Evolutionary conservation across 1,140 invertebrate genomes (phyloP), one percentile per base, ranked within the genome.

Genomic region (Drosophila bipectinata): DNA sequence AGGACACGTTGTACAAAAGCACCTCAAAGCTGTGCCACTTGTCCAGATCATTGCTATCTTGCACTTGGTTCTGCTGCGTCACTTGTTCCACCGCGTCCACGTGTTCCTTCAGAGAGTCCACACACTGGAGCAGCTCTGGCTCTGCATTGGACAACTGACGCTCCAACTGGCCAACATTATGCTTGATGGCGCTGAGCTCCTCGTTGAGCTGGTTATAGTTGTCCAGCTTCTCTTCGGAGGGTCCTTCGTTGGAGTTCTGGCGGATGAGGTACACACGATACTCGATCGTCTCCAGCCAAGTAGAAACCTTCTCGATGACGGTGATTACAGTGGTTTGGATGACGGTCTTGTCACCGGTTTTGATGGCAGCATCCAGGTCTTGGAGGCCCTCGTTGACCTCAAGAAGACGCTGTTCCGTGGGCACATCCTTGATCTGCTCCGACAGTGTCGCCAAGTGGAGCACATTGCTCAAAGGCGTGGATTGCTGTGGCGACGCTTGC

Each of bases 251-350:
- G 6, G 93, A 93, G 81, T 94, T 92, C 77, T 95, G 94, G 47
- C 93, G 92, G 39, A 94, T 93, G 7, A 94, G 75, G 63, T 95
- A 95, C 7, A 97, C 95, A 79, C 94, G 94, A 72, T 96, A 96
- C 91, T 97, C 96, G 68, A 97, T 96, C 21, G 94, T 96, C 92
- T 97, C 96, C 37, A 97, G 85, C 96, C 96, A 97, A 18, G 94
- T 95, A 0, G 95, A 96, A 5, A 97, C 95, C 0, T 94, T 96
- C 90, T 97, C 95, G 26, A 97, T 94, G 1, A 96, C 94, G 14
- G 94, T 94, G 8, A 96, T 94, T 5, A 96, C 92, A 47, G 93
- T 95, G 77, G 94, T 94, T 90, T 96, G 95, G 44, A 95, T 93
- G 2, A 94, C 78, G 1, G 92, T 88, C 6, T 92, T 92, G 88